Evolutionary conservation across 2,797 vertebrate genomes (phyloP).

Genomic region (Tenualosa ilisha): DNA sequence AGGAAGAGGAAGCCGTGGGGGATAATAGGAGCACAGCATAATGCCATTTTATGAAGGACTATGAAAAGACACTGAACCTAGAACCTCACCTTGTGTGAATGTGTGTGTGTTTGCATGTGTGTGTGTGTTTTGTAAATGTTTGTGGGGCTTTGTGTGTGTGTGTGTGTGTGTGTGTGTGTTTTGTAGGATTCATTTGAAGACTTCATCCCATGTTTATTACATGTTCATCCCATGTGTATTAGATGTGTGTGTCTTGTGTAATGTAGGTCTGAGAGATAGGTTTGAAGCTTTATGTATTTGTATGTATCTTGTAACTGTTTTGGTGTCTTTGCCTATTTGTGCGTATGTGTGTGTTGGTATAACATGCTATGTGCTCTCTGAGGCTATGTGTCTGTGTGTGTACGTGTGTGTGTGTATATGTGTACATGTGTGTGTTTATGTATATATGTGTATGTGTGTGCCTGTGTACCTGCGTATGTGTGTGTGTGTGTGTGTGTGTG

Average conservation of each 20-base stretch:
- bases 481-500: background rate
- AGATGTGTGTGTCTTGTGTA: background rate
- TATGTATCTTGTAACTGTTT: background rate
- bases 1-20: background rate
- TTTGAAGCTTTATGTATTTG: too few species aligned
- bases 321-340: background rate
- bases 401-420: background rate
- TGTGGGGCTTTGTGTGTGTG: background rate
- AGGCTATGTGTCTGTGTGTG: background rate
- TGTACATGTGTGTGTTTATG: background rate
- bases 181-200: too few species aligned
- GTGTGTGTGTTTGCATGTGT: background rate
- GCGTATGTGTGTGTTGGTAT: background rate
- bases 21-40: background rate
- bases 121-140: background rate
- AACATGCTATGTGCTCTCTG: background rate
- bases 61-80: slow-evolving; percentile 2
- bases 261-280: background rate
- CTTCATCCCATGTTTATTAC: background rate
- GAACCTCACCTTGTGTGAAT: background rate
- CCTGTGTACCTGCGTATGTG: background rate
- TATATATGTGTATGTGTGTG: background rate
- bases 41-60: background rate
- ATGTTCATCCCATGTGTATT: too few species aligned
- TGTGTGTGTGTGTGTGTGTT: slow-evolving; percentile 8